Evolutionary conservation across 2,113 vertebrate species (phyloP).

Genomic region (Ailurus styani): DNA sequence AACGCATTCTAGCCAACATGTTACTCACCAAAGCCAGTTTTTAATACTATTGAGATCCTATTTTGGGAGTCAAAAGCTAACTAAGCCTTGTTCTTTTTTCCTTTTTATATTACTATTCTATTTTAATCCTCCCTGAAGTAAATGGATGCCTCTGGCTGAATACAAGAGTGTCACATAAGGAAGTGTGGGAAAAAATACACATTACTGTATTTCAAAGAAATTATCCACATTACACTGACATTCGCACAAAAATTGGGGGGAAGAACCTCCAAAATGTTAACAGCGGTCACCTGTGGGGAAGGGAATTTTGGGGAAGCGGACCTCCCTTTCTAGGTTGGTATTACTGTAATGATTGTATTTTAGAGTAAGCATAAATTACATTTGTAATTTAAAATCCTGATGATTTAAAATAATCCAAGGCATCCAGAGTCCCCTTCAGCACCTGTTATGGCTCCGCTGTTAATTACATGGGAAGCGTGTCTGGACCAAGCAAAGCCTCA

Average conservation of each 20-base stretch:
- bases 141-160: background rate
- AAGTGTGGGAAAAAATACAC: background rate
- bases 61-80: background rate
- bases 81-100: background rate
- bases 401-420: background rate
- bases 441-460: background rate
- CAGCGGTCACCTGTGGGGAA: background rate
- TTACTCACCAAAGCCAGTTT: background rate
- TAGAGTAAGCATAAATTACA: background rate
- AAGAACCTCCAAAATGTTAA: background rate
- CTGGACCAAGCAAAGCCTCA: background rate
- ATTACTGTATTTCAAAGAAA: background rate
- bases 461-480: background rate
- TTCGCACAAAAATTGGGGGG: background rate
- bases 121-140: background rate
- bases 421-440: background rate
- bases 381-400: slow-evolving; percentile 26
- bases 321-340: background rate
- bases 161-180: background rate
- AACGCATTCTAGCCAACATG: background rate
- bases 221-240: background rate
- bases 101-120: background rate
- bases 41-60: background rate
- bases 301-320: background rate
- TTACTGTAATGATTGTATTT: background rate